These are phyloP conservation scores for Bedellia somnulentella DNA, from an alignment of 2,888 invertebrate genomes.

Conservation along the genomic window DNA sequence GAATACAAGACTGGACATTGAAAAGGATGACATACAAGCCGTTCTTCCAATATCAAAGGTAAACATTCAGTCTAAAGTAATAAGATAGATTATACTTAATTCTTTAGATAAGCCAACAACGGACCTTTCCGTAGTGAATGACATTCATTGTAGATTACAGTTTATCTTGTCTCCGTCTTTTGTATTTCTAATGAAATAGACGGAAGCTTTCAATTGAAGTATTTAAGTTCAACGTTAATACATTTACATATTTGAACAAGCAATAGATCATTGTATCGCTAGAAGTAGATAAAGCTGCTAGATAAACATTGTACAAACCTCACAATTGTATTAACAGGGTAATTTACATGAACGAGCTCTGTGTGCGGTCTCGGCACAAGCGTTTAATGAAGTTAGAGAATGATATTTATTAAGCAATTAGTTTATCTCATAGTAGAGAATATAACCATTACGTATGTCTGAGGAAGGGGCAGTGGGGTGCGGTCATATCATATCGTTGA, in stretches of 20 bases:
- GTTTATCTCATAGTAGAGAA: slow-evolving; percentile 38
- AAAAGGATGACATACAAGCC: slow-evolving; percentile 92
- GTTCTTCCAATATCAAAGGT: slow-evolving; percentile 94
- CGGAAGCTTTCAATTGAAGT: too few species aligned
- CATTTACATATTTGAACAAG: too few species aligned
- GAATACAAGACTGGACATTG: slow-evolving; percentile 83
- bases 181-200: too few species aligned
- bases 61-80: slow-evolving; percentile 15
- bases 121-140: too few species aligned
- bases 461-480: slow-evolving; percentile 2
- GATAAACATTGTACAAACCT: too few species aligned
- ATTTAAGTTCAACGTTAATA: too few species aligned
- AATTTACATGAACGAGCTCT: slow-evolving; percentile 15
- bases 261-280: too few species aligned
- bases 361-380: slow-evolving; percentile 21
- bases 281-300: too few species aligned
- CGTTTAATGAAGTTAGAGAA: slow-evolving; percentile 26
- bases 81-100: not conserved
- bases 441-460: slow-evolving; percentile 25
- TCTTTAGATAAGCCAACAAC: too few species aligned
- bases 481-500: slow-evolving; percentile 2
- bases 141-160: too few species aligned
- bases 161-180: too few species aligned
- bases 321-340: too few species aligned
- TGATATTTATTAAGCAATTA: slow-evolving; percentile 39